phyloP scores from a whole-genome alignment of 2,797 vertebrate species.

The Cynopterus sphinx region DNA sequence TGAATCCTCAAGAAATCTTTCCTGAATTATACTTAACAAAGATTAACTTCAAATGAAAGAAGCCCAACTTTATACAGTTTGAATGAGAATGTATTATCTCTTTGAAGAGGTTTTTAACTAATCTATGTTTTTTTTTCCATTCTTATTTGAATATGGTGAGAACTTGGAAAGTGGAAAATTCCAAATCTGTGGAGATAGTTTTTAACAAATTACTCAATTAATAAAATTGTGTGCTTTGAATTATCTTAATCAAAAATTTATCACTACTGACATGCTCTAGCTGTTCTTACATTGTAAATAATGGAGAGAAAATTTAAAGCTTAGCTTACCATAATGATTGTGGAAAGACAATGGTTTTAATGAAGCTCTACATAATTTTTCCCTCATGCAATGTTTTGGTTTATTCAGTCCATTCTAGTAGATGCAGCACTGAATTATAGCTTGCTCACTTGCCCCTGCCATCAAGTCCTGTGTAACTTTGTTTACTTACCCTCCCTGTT shows the following conservation, averaged over 20 bases:
- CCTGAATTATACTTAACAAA: not conserved
- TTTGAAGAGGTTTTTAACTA: conserved; percentile 38
- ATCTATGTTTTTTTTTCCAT: conserved; percentile 81
- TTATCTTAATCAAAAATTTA: conserved; percentile 46
- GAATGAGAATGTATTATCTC: not conserved
- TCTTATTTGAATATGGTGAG: conserved; percentile 53
- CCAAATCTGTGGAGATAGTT: conserved; percentile 3
- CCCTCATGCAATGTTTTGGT: not conserved
- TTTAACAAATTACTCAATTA: conserved; percentile 29
- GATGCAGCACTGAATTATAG: not conserved
- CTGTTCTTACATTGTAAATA: not conserved
- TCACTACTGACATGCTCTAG: not conserved
- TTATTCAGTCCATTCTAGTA: not conserved
- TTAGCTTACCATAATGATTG: not conserved
- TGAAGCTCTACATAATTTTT: not conserved
- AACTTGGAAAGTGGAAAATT: conserved; percentile 48
- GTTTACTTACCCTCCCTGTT: not conserved
- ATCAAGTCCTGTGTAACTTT: not conserved
- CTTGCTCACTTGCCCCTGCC: not conserved
- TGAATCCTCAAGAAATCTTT: not conserved
- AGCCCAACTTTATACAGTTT: not conserved
- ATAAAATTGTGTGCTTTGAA: conserved; percentile 47
- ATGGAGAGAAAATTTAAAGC: not conserved
- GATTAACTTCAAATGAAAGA: not conserved
- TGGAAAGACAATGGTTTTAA: not conserved